Conservation (phyloP, 2,797 vertebrate species). For the Aldrovandia affinis region DNA sequence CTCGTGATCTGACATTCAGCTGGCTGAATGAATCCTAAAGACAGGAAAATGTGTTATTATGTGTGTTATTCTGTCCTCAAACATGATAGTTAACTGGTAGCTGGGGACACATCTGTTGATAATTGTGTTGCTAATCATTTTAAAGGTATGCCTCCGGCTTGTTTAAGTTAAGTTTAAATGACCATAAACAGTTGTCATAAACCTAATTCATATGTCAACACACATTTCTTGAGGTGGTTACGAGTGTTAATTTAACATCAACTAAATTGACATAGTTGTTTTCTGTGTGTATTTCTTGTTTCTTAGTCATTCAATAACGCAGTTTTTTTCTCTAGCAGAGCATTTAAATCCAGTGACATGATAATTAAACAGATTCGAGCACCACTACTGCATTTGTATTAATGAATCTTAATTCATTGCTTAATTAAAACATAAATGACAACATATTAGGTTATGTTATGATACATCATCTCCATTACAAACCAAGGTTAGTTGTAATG, state of each 20-base stretch:
- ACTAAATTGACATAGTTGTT: neutral
- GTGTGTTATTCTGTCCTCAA: neutral
- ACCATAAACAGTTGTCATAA: neutral
- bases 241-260: neutral
- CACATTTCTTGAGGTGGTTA: neutral
- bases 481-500: neutral
- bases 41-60: neutral
- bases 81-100: neutral
- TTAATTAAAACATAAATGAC: neutral
- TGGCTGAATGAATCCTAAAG: neutral
- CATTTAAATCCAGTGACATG: neutral
- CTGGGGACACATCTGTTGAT: conserved; percentile 10
- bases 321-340: neutral
- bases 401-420: no score
- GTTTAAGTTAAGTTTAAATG: neutral
- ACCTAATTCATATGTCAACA: neutral
- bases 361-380: neutral
- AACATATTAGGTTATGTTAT: neutral
- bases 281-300: neutral
- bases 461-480: neutral
- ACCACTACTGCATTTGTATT: neutral
- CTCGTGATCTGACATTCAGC: conserved; percentile 79
- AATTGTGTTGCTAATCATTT: neutral
- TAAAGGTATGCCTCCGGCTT: neutral
- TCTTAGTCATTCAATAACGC: neutral